Conservation (phyloP, 2,113 vertebrate species). For the Semicossyphus pulcher region DNA sequence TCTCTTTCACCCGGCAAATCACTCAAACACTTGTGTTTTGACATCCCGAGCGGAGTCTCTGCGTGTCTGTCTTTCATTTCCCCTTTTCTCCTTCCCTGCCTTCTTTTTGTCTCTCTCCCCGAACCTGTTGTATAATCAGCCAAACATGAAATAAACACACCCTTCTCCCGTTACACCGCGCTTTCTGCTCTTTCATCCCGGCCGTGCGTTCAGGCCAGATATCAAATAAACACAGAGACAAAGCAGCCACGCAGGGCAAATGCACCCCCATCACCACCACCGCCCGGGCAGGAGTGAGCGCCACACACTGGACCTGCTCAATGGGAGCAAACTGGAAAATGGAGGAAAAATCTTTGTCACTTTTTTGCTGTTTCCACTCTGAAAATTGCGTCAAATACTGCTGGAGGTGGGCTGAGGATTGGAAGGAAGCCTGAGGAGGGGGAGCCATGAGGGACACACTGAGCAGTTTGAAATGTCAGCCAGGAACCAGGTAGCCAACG, state of each 20-base stretch:
- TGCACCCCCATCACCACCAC: background rate
- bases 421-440: background rate
- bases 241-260: conserved; percentile 41
- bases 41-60: conserved; percentile 18
- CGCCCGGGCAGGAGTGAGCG: conserved; percentile 28
- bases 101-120: background rate
- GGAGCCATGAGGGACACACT: background rate
- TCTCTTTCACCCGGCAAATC: conserved; percentile 51
- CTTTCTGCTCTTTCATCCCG: conserved; percentile 46
- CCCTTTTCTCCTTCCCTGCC: conserved; percentile 2
- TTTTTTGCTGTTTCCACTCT: conserved; percentile 14
- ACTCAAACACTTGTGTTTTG: conserved; percentile 62
- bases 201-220: conserved; percentile 41
- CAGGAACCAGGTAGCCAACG: conserved; percentile 45
- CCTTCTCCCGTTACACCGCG: conserved; percentile 51
- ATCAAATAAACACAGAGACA: conserved; percentile 67
- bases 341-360: background rate
- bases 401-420: conserved; percentile 3
- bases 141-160: conserved; percentile 64
- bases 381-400: conserved; percentile 11
- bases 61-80: conserved; percentile 57
- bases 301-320: conserved; percentile 21
- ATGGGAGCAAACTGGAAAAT: background rate
- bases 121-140: conserved; percentile 28
- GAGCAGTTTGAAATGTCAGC: conserved; percentile 58